A percentile compares a stretch with the other conserved stretches of the same genome.
Conservation (phyloP, 64 coral and sea anemone species). For the Anthopleura sola region DNA sequence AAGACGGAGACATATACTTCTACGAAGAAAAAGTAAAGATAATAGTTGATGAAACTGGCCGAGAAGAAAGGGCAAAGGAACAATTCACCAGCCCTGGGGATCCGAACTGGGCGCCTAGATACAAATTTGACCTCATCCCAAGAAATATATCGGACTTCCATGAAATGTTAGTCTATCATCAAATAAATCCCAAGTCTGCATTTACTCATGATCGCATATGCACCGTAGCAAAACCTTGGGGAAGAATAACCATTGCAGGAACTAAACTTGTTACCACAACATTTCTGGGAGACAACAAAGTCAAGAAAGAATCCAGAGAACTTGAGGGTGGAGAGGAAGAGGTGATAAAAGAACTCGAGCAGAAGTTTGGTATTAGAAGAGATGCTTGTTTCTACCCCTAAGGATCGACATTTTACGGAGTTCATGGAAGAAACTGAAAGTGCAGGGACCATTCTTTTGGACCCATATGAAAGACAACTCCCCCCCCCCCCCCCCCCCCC, state of each 20-base stretch:
- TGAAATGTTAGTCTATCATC: conserved; percentile 5
- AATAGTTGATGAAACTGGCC: conserved; percentile 17
- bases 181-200: conserved; percentile 18
- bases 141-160: not conserved
- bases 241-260: conserved; percentile 13
- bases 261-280: conserved; percentile 26
- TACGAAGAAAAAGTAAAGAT: conserved; percentile 21
- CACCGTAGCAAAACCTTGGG: conserved; percentile 33
- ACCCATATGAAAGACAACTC: no score
- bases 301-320: conserved; percentile 26
- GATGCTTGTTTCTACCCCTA: not conserved
- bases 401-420: no score
- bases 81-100: not conserved
- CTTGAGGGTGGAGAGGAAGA: conserved; percentile 7
- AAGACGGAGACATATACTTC: conserved; percentile 30
- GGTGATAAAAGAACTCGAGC: conserved; percentile 29
- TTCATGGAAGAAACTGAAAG: no score
- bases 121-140: conserved; percentile 23
- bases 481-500: no score
- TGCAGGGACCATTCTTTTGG: no score
- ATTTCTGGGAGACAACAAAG: conserved; percentile 36
- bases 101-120: not conserved
- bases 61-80: not conserved
- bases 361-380: conserved; percentile 39
- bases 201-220: conserved; percentile 37